phyloP scores from a whole-genome alignment of 2,888 invertebrate genomes.

The Nymphalis urticae region DNA sequence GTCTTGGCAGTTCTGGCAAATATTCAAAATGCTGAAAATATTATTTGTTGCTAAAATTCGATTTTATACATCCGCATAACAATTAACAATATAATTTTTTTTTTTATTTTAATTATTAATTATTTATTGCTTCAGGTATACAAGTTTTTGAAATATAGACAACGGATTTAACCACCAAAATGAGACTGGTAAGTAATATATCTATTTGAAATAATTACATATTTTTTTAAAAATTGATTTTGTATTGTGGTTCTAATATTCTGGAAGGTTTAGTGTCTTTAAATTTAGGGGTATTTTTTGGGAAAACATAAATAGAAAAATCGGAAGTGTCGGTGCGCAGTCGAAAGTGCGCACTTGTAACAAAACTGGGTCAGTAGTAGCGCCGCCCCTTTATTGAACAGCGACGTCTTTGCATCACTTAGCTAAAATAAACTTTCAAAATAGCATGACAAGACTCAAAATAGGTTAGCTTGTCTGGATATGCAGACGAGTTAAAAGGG shows the following conservation, averaged over 20 bases:
- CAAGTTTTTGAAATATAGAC: constrained; percentile 49
- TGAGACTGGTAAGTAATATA: constrained; percentile 71
- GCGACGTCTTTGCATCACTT: constrained; percentile 49
- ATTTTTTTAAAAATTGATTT: background rate
- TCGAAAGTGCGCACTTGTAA: constrained; percentile 77
- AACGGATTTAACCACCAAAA: constrained; percentile 55
- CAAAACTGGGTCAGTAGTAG: constrained; percentile 80
- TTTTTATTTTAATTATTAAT: constrained; percentile 6
- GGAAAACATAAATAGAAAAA: constrained; percentile 65
- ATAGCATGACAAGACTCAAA: constrained; percentile 57
- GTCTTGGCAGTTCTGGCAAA: constrained; percentile 65
- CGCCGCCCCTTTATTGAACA: constrained; percentile 80
- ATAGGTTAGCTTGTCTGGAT: constrained; percentile 44
- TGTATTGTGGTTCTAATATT: background rate
- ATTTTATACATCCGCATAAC: too few species aligned
- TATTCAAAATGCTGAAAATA: constrained; percentile 55
- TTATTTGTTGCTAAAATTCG: background rate
- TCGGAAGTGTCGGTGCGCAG: constrained; percentile 75
- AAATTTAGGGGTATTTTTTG: constrained; percentile 43
- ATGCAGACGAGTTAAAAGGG: constrained; percentile 57
- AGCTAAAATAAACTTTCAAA: constrained; percentile 64
- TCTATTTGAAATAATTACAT: background rate
- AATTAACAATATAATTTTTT: too few species aligned
- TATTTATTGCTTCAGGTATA: constrained; percentile 62
- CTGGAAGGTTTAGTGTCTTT: constrained; percentile 7